Base-by-base conservation (phyloP, 2,113 vertebrate species). In the Arothron firmamentum region DNA sequence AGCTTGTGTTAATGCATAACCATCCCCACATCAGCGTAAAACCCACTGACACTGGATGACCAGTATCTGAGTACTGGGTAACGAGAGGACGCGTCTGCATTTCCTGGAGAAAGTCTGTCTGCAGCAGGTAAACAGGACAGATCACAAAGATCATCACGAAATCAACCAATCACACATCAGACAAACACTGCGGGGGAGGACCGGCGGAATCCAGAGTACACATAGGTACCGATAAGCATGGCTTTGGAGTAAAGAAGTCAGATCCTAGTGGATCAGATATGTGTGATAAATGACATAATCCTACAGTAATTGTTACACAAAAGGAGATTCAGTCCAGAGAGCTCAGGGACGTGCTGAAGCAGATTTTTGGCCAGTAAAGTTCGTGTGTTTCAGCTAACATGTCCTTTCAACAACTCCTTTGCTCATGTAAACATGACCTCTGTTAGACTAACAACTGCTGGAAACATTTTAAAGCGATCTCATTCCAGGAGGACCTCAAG, bases 401-500 rank as follows among this genome's bases (percentile, higher is more conserved):
- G 15, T 68, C 55, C 51, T 70, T 21, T 79, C 71, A 78, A 56
- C 75, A 74, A 63, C 72, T 72, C 50, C 76, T 76, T 65, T 55
- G 67, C 70, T 85, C 57, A 65, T 74, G 78, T 85, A 86, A 87
- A 88, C 85, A 84, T 76, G 83, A 76, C 78, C 80, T 70, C 62
- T 67, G 76, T 78, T 79, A 81, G 71, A 78, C 74, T 79, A 82
- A 85, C 83, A 81, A 62, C 67, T 67, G 67, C 75, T 74, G 59
- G 72, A 70, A 69, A 56, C 17, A 31, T 46, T 69, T 57, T 25
- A 28, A 80, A 71, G 78, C 78, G 74, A 85, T 72, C 75, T 78
- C 63, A 56, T 78, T 74, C 66, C 61, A 60, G 43, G 15, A 31
- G 66, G 64, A 67, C 69, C 59, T 38, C 52, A 13, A 52, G 62